Conservation (phyloP, 2,797 vertebrate species). For the Anableps anableps region DNA sequence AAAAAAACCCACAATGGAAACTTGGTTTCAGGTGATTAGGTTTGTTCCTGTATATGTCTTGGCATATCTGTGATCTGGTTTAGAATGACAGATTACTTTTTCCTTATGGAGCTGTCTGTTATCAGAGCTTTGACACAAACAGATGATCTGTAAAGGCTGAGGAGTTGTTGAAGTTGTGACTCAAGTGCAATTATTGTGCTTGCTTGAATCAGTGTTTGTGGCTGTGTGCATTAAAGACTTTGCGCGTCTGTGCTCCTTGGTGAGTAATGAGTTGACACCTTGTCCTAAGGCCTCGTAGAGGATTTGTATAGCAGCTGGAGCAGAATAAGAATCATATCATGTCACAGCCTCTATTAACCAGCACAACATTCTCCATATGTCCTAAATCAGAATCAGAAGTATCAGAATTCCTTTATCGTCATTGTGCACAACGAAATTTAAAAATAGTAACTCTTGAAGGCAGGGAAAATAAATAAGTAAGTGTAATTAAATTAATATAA, state of each 20-base stretch:
- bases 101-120: constrained; percentile 12
- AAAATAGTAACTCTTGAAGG: too few species aligned
- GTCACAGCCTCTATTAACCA: constrained; percentile 67
- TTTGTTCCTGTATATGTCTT: constrained; percentile 19
- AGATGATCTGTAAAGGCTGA: constrained; percentile 47
- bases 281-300: constrained; percentile 46
- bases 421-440: too few species aligned
- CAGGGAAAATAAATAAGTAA: too few species aligned
- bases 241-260: constrained; percentile 22
- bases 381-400: too few species aligned
- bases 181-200: background rate
- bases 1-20: background rate
- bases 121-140: constrained; percentile 34
- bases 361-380: constrained; percentile 37
- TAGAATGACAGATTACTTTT: background rate
- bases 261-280: constrained; percentile 68
- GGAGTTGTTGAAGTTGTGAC: constrained; percentile 16
- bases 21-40: constrained; percentile 18
- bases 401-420: too few species aligned
- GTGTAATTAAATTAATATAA: too few species aligned
- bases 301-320: constrained; percentile 66
- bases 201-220: constrained; percentile 12
- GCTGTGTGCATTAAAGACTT: background rate
- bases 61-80: constrained; percentile 8
- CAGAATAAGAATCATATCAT: constrained; percentile 62